Base-by-base conservation (phyloP, 2,888 invertebrate genomes). In the Yponomeuta malinellus region DNA sequence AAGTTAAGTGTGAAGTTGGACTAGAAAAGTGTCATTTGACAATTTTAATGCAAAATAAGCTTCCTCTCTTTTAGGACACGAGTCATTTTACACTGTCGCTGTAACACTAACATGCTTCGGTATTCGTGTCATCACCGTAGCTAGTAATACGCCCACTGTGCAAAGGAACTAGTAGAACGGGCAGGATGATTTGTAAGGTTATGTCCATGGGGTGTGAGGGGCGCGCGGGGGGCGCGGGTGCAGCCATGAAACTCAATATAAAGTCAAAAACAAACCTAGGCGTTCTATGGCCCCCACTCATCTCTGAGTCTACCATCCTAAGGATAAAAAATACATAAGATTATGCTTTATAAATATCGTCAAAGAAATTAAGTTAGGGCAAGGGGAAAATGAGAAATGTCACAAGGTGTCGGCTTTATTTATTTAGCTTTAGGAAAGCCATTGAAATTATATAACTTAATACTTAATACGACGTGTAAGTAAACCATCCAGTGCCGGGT, bases 281-380 rank as follows among this genome's bases (percentile, higher is more conserved):
- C 84, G 94, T 92, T 90, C 93, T 94, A 94, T 94, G 93, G 90
- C 94, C 93, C 90, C 93, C 93, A 93, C 93, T 93, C 88, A 93
- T 92, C 90, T 94, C 94, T 93, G 94, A 92, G 89, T 94, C 94
- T 93, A 93, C 93, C 90, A 93, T 93, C 94, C 94, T 94, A 92
- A 85, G 92, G 86, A 91, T 88, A 85, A 88, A 88, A 87, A 86
- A 79, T 78, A 59, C 52, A 59, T 59, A 59, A 75, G 76, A 31
- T 29, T 43, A 59, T 15, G n/a, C 43, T 67, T 43, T n/a, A 48
- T 70, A 31, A 33, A 37, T 48, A 64, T 48, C 6, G 71, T 69
- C 52, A 59, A 5, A 52, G 2, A 52, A 52, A 59, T 15, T 15
- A 12, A 59, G 52, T 15, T 59, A 15, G 52, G 15, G 52, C 15